Conservation (phyloP, 2,888 invertebrate species). For the Tachina grossa region DNA sequence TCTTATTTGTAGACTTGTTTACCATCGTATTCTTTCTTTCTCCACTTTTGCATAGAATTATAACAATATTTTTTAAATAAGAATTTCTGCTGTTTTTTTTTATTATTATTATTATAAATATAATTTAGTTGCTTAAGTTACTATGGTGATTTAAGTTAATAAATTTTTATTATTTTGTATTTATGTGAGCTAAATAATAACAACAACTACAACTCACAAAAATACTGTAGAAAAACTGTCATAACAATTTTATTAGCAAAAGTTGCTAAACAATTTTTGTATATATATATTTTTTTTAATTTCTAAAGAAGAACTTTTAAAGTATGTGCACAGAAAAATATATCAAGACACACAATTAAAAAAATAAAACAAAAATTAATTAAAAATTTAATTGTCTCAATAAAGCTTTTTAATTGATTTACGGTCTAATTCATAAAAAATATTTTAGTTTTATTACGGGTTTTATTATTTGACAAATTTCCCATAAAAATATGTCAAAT, state of each 20-base stretch:
- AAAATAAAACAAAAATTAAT: too few relatives aligned
- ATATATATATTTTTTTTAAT: too few relatives aligned
- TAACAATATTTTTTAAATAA: conserved; percentile 30
- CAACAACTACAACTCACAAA: conserved; percentile 28
- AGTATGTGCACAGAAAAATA: too few relatives aligned
- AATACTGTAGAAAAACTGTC: conserved; percentile 36
- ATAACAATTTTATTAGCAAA: conserved; percentile 38
- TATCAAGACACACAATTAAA: too few relatives aligned
- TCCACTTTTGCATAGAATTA: conserved; percentile 35
- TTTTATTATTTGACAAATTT: too few relatives aligned
- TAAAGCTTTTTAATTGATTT: too few relatives aligned
- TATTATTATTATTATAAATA: conserved; percentile 35
- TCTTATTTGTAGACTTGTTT: conserved; percentile 51
- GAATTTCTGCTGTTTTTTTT: not conserved
- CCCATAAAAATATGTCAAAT: too few relatives aligned
- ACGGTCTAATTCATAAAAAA: too few relatives aligned
- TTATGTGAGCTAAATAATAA: conserved; percentile 67
- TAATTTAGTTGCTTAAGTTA: conserved; percentile 55
- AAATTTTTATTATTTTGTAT: conserved; percentile 70
- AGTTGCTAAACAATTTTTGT: not conserved
- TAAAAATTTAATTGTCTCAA: too few relatives aligned
- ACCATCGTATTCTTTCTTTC: not conserved
- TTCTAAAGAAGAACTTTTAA: too few relatives aligned
- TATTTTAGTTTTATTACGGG: too few relatives aligned
- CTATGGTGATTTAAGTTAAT: conserved; percentile 69